These are phyloP conservation scores for Cephonodes hylas DNA, from an alignment of 2,888 invertebrate genomes.

Conservation along the genomic window DNA sequence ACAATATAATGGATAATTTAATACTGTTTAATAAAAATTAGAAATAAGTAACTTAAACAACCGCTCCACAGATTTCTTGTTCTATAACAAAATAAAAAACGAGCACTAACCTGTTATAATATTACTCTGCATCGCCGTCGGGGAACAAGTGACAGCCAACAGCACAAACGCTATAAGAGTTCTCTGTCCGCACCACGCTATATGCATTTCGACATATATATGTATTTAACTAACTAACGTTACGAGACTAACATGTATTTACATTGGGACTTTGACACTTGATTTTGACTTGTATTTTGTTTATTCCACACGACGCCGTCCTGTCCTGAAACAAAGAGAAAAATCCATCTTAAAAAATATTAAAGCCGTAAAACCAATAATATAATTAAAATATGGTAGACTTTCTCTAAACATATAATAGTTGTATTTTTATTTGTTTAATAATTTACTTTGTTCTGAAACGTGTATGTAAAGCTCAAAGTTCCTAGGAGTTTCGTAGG, in stretches of 20 bases:
- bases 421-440: no score
- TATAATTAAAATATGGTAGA: no score
- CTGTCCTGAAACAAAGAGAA: conserved; percentile 63
- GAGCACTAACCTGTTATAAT: conserved; percentile 55
- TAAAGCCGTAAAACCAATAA: no score
- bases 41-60: no score
- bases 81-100: background rate
- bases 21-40: no score
- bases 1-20: no score
- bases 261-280: conserved; percentile 37
- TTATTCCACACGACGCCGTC: conserved; percentile 34
- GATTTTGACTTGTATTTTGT: conserved; percentile 19
- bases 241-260: conserved; percentile 32
- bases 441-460: no score
- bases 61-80: background rate
- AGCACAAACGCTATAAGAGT: conserved; percentile 58
- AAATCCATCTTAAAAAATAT: no score
- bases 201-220: conserved; percentile 61
- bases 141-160: conserved; percentile 58
- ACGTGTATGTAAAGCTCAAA: no score
- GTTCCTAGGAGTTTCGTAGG: no score
- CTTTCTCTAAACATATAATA: no score
- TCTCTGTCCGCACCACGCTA: conserved; percentile 52
- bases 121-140: conserved; percentile 64
- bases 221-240: conserved; percentile 30